Base-by-base conservation (phyloP, 2,888 invertebrate species). In the Calliphora vomitoria region DNA sequence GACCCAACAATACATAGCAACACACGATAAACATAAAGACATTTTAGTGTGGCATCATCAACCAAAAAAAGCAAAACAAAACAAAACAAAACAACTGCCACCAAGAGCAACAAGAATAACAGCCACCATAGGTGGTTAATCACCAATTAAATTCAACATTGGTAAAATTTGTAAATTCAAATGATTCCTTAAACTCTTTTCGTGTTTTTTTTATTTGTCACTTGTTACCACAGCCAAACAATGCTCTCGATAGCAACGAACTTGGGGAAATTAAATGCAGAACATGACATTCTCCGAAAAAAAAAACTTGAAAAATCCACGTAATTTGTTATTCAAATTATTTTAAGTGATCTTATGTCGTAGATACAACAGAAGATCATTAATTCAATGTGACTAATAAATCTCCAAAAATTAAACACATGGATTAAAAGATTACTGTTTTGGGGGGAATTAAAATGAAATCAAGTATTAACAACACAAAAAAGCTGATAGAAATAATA, bases 61-160 rank as follows among this genome's bases (percentile, higher is more conserved):
- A 10, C 47, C 13, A 13, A n/a, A 74, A 25, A 41, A 18, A 41
- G 1, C 25, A 25, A 60, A 41, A 31, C 0, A 11, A 50, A 80
- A 80, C 13, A 50, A 44, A 11, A 50, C 66, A 74, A 53, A 55
- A 20, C 79, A 47, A 38, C 35, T 60, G 11, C 62, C 20, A 62
- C 69, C 18, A 58, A 55, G 41, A 71, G 55, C 38, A 50, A 20
- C 25, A 20, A 25, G 41, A 38, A 53, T 25, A 79, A 50, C 87
- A 90, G 64, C 82, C 90, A 89, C 91, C 91, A 90, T 91, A 92
- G 93, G 93, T 92, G 92, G 92, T 92, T 92, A 93, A 93, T 93
- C 92, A 91, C 92, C 93, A 93, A 93, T 93, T 93, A 93, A 93
- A 91, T 91, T 89, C 90, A 91, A 93, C 93, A 93, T 91, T 90